A percentile compares a stretch with the other conserved stretches of the same genome.
Evolutionary conservation across 2,888 invertebrate species (phyloP).

Genomic region (Carcina quercana): DNA sequence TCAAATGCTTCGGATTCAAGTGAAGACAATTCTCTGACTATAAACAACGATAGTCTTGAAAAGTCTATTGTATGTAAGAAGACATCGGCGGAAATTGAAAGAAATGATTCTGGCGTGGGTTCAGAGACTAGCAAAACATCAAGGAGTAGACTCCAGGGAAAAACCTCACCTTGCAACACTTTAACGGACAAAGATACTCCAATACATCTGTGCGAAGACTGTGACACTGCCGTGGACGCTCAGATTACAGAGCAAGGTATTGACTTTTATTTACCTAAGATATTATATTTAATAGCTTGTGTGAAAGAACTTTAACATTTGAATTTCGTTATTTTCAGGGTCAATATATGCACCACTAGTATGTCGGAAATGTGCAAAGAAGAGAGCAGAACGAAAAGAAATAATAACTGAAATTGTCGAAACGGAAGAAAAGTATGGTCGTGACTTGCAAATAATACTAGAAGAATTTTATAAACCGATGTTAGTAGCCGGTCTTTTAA

Average conservation of each 20-base stretch:
- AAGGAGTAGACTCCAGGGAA: constrained; percentile 81
- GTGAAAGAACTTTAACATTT: not conserved
- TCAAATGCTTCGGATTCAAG: constrained; percentile 90
- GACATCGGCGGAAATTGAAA: constrained; percentile 84
- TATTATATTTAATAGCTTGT: not conserved
- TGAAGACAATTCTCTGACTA: constrained; percentile 84
- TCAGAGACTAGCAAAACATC: constrained; percentile 93
- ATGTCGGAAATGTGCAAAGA: constrained; percentile 91
- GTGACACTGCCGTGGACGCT: constrained; percentile 86
- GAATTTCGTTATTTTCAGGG: constrained; percentile 52
- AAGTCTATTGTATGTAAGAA: constrained; percentile 73
- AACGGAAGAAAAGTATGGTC: constrained; percentile 96
- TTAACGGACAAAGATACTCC: constrained; percentile 73
- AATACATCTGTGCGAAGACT: constrained; percentile 88
- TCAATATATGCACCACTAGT: constrained; percentile 84
- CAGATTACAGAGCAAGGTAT: constrained; percentile 80
- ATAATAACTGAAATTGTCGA: constrained; percentile 96
- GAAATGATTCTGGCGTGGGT: constrained; percentile 94
- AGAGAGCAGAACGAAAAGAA: constrained; percentile 92
- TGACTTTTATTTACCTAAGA: not conserved
- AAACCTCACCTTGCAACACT: constrained; percentile 63
- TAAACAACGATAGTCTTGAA: constrained; percentile 73
- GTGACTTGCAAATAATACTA: constrained; percentile 92
- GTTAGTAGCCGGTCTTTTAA: constrained; percentile 92
- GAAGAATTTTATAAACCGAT: constrained; percentile 96